Evolutionary conservation across 2,113 vertebrate species (phyloP).

Genomic region (Dasyprocta punctata): DNA sequence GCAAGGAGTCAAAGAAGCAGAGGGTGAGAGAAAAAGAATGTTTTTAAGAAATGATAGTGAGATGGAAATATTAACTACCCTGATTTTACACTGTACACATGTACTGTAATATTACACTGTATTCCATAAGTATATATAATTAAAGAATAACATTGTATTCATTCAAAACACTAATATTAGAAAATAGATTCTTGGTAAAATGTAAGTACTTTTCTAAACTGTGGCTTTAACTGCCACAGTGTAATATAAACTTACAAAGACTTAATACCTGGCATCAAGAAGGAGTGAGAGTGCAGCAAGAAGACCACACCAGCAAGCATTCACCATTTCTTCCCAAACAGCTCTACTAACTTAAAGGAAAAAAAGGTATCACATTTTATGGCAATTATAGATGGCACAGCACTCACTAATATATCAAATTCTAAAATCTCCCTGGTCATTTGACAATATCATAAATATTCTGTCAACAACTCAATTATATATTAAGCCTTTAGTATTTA

Average conservation of each 20-base stretch:
- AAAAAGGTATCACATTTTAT: constrained; percentile 44
- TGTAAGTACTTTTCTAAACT: background rate
- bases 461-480: background rate
- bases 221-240: background rate
- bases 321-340: constrained; percentile 99
- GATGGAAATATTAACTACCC: background rate
- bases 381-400: background rate
- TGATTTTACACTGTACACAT: background rate
- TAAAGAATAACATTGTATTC: background rate
- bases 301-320: constrained; percentile 98
- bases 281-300: constrained; percentile 97
- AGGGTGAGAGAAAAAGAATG: background rate
- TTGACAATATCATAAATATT: constrained; percentile 9
- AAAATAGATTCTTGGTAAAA: constrained; percentile 10
- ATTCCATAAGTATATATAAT: background rate
- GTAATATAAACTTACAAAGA: constrained; percentile 49
- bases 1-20: background rate
- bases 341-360: constrained; percentile 90
- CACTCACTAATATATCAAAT: background rate
- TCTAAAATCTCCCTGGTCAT: constrained; percentile 12
- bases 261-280: constrained; percentile 95
- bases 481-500: background rate
- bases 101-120: background rate
- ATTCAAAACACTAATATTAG: constrained; percentile 16
- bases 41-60: background rate